Conservation (phyloP, 2,888 invertebrate species). For the Stenolophus ochropezus region DNA sequence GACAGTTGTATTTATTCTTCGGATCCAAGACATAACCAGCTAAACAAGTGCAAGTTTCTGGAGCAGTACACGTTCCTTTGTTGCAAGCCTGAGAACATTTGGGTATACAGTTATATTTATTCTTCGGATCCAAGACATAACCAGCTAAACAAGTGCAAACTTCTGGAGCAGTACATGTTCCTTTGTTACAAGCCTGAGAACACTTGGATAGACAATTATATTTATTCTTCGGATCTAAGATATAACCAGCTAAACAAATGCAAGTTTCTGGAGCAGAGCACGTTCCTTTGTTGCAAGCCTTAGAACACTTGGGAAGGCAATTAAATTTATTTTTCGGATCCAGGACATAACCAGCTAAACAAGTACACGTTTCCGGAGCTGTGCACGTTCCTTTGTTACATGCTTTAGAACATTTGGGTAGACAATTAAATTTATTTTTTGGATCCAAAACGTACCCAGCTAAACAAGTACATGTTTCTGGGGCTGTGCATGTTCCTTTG, state of each 20-base stretch:
- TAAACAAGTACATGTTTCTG: slow-evolving; percentile 65
- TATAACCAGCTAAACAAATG: slow-evolving; percentile 75
- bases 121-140: slow-evolving; percentile 69
- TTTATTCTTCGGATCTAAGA: slow-evolving; percentile 71
- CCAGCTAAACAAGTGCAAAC: slow-evolving; percentile 70
- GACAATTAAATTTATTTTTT: slow-evolving; percentile 64
- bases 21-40: slow-evolving; percentile 62
- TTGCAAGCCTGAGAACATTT: slow-evolving; percentile 63
- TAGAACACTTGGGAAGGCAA: slow-evolving; percentile 65
- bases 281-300: slow-evolving; percentile 67
- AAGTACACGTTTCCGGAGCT: slow-evolving; percentile 63
- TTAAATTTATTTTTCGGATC: slow-evolving; percentile 63
- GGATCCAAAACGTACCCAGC: slow-evolving; percentile 73
- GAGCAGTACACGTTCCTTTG: slow-evolving; percentile 62
- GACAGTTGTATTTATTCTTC: slow-evolving; percentile 64
- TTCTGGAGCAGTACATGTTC: slow-evolving; percentile 60
- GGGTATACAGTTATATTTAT: slow-evolving; percentile 65
- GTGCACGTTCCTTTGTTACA: slow-evolving; percentile 63
- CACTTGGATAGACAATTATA: slow-evolving; percentile 70
- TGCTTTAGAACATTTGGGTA: slow-evolving; percentile 64
- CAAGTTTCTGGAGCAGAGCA: slow-evolving; percentile 70
- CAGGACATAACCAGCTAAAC: slow-evolving; percentile 66
- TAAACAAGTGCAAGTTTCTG: slow-evolving; percentile 64
- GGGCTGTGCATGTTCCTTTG: slow-evolving; percentile 66
- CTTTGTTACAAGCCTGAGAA: slow-evolving; percentile 69